phyloP scores from a whole-genome alignment of 2,797 vertebrate species.

The Craterocephalus amniculus region DNA sequence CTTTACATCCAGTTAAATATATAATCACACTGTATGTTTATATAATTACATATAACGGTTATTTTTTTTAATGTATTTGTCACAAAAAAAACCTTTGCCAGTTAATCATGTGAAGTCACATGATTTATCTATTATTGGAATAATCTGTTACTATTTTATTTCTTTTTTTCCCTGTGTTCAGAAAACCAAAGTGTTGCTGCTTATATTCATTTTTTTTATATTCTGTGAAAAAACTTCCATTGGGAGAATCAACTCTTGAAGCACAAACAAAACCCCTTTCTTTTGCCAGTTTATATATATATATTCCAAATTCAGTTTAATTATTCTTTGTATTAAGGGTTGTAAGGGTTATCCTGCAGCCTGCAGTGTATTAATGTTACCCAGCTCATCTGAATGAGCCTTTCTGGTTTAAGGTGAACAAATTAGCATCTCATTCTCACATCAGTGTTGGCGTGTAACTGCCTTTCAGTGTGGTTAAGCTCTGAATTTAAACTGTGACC shows the following conservation, averaged over 20 bases:
- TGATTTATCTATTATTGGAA: slow-evolving; percentile 48
- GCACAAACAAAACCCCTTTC: slow-evolving; percentile 29
- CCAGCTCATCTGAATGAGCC: slow-evolving; percentile 45
- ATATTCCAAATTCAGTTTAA: too few species aligned
- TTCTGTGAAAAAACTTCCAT: slow-evolving; percentile 29
- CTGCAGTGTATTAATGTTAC: slow-evolving; percentile 19
- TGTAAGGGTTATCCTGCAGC: slow-evolving; percentile 11
- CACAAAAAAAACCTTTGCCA: slow-evolving; percentile 24
- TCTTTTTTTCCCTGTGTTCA: slow-evolving; percentile 36
- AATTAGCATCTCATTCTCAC: slow-evolving; percentile 11
- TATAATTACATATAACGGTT: slow-evolving; percentile 62
- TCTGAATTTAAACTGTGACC: slow-evolving; percentile 60
- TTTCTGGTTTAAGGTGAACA: neutral
- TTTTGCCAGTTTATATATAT: slow-evolving; percentile 16
- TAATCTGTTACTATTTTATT: slow-evolving; percentile 38
- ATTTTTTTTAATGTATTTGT: slow-evolving; percentile 37
- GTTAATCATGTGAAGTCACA: slow-evolving; percentile 65
- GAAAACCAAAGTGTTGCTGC: slow-evolving; percentile 64
- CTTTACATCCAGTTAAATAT: slow-evolving; percentile 57
- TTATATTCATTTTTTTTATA: slow-evolving; percentile 35
- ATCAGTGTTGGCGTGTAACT: slow-evolving; percentile 22
- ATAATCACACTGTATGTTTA: slow-evolving; percentile 77
- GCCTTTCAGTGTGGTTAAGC: slow-evolving; percentile 32
- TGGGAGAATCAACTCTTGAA: slow-evolving; percentile 47
- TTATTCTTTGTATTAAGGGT: too few species aligned